These are phyloP conservation scores for Chauna torquata DNA, from an alignment of 2,113 vertebrate genomes.

Conservation along the genomic window DNA sequence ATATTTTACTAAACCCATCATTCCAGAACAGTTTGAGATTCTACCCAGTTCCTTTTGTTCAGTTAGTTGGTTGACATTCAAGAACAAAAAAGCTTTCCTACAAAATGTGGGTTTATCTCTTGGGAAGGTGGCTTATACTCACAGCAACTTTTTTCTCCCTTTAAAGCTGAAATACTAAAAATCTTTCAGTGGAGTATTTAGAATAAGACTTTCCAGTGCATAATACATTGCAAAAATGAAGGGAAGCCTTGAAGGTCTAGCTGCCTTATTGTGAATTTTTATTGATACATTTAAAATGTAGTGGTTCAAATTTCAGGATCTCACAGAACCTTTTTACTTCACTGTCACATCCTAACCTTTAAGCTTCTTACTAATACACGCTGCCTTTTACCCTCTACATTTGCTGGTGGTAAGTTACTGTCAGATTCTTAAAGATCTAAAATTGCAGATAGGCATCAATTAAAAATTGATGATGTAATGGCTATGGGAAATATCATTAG, in stretches of 20 bases:
- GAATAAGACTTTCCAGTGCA: not conserved
- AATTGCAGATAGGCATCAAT: not conserved
- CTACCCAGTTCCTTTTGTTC: not conserved
- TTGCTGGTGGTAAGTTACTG: not conserved
- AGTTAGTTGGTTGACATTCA: not conserved
- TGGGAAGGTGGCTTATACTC: not conserved
- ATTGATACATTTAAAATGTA: not conserved
- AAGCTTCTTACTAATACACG: not conserved
- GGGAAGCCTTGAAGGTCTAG: not conserved
- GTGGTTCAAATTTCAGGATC: not conserved
- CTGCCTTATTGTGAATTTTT: not conserved
- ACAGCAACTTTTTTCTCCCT: not conserved
- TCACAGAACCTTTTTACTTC: not conserved
- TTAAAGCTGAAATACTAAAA: not conserved
- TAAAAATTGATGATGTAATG: not conserved
- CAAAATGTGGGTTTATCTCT: not conserved
- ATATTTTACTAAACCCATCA: not conserved
- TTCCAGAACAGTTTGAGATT: not conserved
- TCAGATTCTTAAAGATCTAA: not conserved
- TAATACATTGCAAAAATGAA: not conserved
- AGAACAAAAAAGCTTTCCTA: not conserved
- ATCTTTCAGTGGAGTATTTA: not conserved
- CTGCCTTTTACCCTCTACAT: not conserved
- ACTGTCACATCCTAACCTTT: not conserved
- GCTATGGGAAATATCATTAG: not conserved